Percentiles rank a stretch among this genome's conserved stretches.
Evolutionary conservation across 2,888 invertebrate species (phyloP).

Genomic region (Ophion slaviceki): DNA sequence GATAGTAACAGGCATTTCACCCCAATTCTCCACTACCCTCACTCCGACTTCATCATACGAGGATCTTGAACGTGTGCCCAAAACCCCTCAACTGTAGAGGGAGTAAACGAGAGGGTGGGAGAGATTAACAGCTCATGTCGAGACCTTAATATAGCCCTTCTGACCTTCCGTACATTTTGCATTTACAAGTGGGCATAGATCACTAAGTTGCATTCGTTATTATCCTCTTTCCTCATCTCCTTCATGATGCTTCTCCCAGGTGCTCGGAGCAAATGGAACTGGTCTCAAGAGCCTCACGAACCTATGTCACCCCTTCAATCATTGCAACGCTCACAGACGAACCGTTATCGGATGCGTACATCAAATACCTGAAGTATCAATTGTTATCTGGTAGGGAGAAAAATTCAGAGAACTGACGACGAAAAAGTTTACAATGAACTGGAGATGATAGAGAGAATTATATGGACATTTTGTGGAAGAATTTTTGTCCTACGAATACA

Average conservation of each 20-base stretch:
- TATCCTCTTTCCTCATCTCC: background rate
- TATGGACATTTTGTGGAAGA: too few relatives aligned
- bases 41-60: slow-evolving; percentile 23
- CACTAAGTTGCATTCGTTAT: background rate
- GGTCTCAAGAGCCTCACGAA: too few relatives aligned
- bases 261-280: too few relatives aligned
- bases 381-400: too few relatives aligned
- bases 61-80: background rate
- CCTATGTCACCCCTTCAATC: too few relatives aligned
- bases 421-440: too few relatives aligned
- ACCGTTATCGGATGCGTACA: too few relatives aligned
- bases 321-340: too few relatives aligned
- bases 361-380: too few relatives aligned
- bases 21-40: slow-evolving; percentile 16
- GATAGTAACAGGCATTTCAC: slow-evolving; percentile 38
- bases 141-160: background rate
- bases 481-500: too few relatives aligned
- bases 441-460: too few relatives aligned
- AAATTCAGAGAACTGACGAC: too few relatives aligned
- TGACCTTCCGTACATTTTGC: background rate
- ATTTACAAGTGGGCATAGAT: background rate
- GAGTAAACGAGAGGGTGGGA: background rate
- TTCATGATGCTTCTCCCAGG: background rate
- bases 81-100: background rate
- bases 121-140: background rate